Evolutionary conservation across 2,888 invertebrate species (phyloP).

Genomic region (Dryocosmus kuriphilus): DNA sequence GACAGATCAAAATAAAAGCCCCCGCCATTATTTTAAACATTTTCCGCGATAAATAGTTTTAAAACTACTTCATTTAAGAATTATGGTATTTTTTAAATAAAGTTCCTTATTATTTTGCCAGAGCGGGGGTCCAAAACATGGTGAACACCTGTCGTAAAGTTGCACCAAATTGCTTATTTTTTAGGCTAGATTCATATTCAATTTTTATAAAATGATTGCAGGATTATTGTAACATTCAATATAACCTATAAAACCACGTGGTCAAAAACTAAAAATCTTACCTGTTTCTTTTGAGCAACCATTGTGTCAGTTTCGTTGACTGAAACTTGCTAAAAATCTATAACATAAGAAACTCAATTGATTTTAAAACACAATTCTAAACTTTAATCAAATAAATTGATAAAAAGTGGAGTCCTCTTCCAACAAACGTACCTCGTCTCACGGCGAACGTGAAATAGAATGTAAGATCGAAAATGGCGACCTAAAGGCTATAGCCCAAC

Average conservation of each 20-base stretch:
- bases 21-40: too few species aligned
- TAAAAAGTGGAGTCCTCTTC: not conserved
- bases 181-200: not conserved
- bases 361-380: not conserved
- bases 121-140: too few species aligned
- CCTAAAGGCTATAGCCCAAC: too few species aligned
- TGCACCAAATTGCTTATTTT: too few species aligned
- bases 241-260: conserved; percentile 54
- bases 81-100: too few species aligned
- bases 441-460: not conserved
- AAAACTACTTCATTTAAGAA: too few species aligned
- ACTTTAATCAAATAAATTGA: not conserved
- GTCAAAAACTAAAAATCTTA: conserved; percentile 71
- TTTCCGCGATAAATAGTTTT: too few species aligned
- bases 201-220: not conserved
- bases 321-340: conserved; percentile 44
- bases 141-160: too few species aligned
- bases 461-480: not conserved
- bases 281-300: conserved; percentile 94
- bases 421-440: not conserved
- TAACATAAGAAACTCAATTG: conserved; percentile 46
- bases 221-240: not conserved
- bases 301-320: conserved; percentile 78
- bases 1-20: too few species aligned
- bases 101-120: too few species aligned